Evolutionary conservation across 2,888 invertebrate species (phyloP), one percentile per base, ranked within the genome.

Genomic region (Cosmia trapezina): DNA sequence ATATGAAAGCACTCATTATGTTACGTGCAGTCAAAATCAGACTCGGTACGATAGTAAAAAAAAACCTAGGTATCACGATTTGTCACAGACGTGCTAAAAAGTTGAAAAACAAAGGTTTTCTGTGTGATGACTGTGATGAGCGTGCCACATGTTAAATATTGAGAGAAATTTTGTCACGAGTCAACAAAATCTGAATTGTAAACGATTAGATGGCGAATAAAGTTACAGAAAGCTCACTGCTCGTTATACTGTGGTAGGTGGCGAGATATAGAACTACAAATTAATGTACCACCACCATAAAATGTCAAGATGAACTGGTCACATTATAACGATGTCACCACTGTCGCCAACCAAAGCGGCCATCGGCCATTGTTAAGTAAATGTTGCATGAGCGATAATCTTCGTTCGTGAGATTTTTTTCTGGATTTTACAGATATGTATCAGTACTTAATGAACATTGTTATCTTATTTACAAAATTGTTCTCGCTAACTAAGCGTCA

Each of bases 111-210:
- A 76, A 70, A 84, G 62, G 51, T 63, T 81, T 70, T 65, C 65
- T 73, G 61, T 77, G 82, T 76, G 69, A 79, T 60, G 70, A 83
- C 56, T 77, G 82, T 76, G 69, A 79, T 60, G 70, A 83, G 81
- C 68, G 73, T 74, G 70, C 70, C 80, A 75, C 69, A 80, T 62
- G 75, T 76, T 83, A 86, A 88, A 86, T 86, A 85, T 88, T 87
- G 70, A 83, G 85, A 86, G 87, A 91, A 86, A 89, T 84, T 77
- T 76, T 78, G 83, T 88, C 86, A 86, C 86, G 84, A 87, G 83
- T 80, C 83, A 81, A 87, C 83, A 83, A 57, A 59, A 71, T 59
- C 17, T 71, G 54, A 14, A 63, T 73, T 69, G 59, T 73, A n/a
- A n/a, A 87, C 88, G 81, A 88, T 88, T 90, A 87, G 72, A 83